Percentiles rank a stretch among this genome's conserved stretches.
phyloP scores from a whole-genome alignment of 2,888 invertebrate species.

The Eudemis profundana region DNA sequence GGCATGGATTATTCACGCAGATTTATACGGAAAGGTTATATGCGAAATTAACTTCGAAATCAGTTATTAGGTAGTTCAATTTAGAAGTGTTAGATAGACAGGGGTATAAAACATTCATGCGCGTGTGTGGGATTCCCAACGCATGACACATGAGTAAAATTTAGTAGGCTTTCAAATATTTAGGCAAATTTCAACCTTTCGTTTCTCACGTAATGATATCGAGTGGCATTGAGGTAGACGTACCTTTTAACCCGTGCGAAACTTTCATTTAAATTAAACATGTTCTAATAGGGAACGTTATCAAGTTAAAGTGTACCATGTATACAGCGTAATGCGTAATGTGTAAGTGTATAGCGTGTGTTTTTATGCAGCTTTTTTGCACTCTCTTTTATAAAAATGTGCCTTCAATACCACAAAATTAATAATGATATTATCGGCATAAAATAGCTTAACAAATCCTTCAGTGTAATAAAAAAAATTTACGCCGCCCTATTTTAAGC shows the following conservation, averaged over 20 bases:
- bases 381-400: not conserved
- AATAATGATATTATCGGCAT: slow-evolving; percentile 29
- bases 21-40: slow-evolving; percentile 71
- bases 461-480: slow-evolving; percentile 20
- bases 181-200: slow-evolving; percentile 58
- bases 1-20: slow-evolving; percentile 68
- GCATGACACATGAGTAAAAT: slow-evolving; percentile 68
- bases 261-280: slow-evolving; percentile 33
- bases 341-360: not conserved
- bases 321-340: too few relatives aligned
- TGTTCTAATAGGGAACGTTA: slow-evolving; percentile 16
- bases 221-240: slow-evolving; percentile 46
- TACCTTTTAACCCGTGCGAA: slow-evolving; percentile 20
- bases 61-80: slow-evolving; percentile 67
- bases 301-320: not conserved
- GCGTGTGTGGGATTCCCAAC: slow-evolving; percentile 65
- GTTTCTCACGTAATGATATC: slow-evolving; percentile 48
- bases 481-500: slow-evolving; percentile 45
- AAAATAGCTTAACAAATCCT: slow-evolving; percentile 36
- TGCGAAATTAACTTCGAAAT: slow-evolving; percentile 72
- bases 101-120: slow-evolving; percentile 69
- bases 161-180: slow-evolving; percentile 68
- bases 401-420: slow-evolving; percentile 22
- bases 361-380: slow-evolving; percentile 3
- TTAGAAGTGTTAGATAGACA: slow-evolving; percentile 70